Evolutionary conservation across 2,113 vertebrate genomes (phyloP).

Genomic region (Eurypyga helias): DNA sequence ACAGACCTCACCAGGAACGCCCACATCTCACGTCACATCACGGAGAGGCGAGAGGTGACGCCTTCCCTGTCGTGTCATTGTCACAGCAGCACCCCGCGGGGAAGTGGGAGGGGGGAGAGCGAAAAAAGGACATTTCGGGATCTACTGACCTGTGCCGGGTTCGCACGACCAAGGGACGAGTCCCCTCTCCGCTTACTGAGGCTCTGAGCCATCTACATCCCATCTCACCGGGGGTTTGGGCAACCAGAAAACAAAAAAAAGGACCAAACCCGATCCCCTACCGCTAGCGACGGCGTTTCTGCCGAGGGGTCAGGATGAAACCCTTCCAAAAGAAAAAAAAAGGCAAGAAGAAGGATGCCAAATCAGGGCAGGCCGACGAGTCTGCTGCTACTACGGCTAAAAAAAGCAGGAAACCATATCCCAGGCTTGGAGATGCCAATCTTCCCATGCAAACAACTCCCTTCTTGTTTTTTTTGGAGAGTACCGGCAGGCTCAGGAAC

Average conservation of each 20-base stretch:
- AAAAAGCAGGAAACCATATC: constrained; percentile 71
- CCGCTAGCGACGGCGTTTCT: neutral
- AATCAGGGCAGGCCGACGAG: constrained; percentile 51
- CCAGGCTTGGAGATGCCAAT: constrained; percentile 68
- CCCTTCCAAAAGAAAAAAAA: neutral
- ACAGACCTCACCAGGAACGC: neutral
- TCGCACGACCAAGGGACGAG: neutral
- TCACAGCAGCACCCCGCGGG: neutral
- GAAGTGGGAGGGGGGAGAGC: fast-evolving
- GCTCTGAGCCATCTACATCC: constrained; percentile 65
- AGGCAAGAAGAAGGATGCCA: constrained; percentile 34
- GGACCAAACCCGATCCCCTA: neutral
- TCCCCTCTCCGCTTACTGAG: constrained; percentile 1
- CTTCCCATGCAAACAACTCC: constrained; percentile 68
- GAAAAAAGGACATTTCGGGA: neutral
- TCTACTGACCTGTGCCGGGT: constrained; percentile 30
- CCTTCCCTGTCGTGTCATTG: neutral
- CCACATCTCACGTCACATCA: neutral
- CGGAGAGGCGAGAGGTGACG: neutral
- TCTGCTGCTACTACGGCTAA: constrained; percentile 55
- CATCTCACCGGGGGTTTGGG: constrained; percentile 28
- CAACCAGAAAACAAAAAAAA: neutral
- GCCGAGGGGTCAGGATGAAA: constrained; percentile 45
- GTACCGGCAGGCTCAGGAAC: constrained; percentile 6
- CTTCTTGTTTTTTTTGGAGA: constrained; percentile 69